These are phyloP conservation scores for Brachystomella parvula DNA, from an alignment of 1,140 invertebrate genomes.

Conservation along the genomic window DNA sequence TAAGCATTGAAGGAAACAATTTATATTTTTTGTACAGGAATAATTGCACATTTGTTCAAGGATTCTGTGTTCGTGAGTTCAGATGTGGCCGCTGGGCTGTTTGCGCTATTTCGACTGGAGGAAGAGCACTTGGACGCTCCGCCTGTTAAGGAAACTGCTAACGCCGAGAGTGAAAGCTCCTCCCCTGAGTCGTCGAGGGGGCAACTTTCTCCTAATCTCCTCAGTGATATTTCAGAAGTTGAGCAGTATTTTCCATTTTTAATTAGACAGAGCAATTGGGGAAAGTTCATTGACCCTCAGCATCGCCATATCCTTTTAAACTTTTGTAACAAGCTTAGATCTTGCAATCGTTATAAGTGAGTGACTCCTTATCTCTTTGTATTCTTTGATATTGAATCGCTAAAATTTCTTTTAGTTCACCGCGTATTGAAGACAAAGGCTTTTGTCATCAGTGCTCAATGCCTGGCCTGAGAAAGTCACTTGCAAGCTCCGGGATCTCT, in stretches of 20 bases:
- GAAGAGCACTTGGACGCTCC: background rate
- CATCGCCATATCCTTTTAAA: background rate
- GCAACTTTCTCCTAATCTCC: background rate
- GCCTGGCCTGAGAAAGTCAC: background rate
- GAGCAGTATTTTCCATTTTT: background rate
- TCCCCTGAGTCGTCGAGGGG: background rate
- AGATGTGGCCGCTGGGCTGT: constrained; percentile 74
- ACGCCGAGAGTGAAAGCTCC: too few species aligned
- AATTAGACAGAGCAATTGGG: background rate
- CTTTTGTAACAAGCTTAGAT: background rate
- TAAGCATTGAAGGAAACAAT: background rate
- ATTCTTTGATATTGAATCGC: background rate
- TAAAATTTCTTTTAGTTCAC: background rate
- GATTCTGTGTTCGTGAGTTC: constrained; percentile 78
- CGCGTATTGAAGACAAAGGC: background rate
- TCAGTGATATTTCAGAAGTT: background rate
- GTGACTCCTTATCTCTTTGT: background rate
- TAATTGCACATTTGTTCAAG: constrained; percentile 64
- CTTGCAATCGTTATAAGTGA: background rate
- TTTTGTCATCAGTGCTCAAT: background rate
- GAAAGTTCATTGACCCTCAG: background rate
- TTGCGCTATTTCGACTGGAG: constrained; percentile 53
- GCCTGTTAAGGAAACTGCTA: background rate
- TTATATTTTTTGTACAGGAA: constrained; percentile 45
- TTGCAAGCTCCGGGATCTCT: background rate